Conservation (phyloP, 2,797 vertebrate species). For the Rhinoraja longicauda region DNA sequence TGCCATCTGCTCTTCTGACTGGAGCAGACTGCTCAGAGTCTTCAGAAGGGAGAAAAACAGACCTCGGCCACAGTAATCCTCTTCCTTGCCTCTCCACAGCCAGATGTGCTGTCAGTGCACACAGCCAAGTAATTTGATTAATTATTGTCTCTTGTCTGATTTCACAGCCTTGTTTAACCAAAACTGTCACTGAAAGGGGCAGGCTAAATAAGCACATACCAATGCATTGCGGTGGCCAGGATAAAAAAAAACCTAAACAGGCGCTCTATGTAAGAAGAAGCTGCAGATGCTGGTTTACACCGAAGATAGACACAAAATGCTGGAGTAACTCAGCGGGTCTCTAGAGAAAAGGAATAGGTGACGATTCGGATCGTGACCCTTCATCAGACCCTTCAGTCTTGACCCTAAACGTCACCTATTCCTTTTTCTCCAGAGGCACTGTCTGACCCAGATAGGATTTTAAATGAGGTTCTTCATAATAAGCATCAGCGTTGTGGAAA, state of each 20-base stretch:
- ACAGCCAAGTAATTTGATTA: constrained; percentile 37
- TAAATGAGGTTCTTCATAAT: neutral
- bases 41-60: neutral
- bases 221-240: no score
- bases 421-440: no score
- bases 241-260: no score
- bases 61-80: neutral
- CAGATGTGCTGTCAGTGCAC: constrained; percentile 27
- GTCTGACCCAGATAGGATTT: no score
- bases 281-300: no score
- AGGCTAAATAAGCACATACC: neutral
- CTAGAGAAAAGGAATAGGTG: no score
- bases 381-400: no score
- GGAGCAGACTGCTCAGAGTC: neutral
- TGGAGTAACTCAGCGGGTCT: no score
- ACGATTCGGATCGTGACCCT: no score
- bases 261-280: no score
- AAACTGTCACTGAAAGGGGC: neutral
- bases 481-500: neutral
- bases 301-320: no score
- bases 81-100: neutral
- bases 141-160: constrained; percentile 33
- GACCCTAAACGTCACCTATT: no score
- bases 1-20: constrained; percentile 5
- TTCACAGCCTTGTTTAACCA: constrained; percentile 28